A percentile compares a stretch with the other conserved stretches of the same genome.
Evolutionary conservation across 2,888 invertebrate genomes (phyloP).

Genomic region (Papilio elwesi): DNA sequence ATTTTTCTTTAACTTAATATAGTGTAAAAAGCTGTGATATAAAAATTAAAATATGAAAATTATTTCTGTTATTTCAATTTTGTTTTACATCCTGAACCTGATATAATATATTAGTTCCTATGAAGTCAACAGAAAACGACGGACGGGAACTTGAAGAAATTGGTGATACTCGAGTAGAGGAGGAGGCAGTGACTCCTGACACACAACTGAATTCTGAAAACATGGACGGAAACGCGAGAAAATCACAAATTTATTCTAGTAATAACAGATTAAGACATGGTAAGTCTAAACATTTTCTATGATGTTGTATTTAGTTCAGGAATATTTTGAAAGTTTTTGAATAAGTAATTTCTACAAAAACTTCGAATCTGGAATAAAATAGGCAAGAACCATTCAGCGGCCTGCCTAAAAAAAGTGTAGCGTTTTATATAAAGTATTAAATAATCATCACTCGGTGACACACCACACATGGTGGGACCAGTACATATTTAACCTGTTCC

Average conservation of each 20-base stretch:
- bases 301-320: neutral
- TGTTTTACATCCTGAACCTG: slow-evolving; percentile 16
- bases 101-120: slow-evolving; percentile 43
- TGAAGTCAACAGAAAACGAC: slow-evolving; percentile 54
- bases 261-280: slow-evolving; percentile 62
- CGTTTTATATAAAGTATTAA: too few relatives aligned
- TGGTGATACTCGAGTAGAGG: slow-evolving; percentile 41
- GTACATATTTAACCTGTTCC: too few relatives aligned
- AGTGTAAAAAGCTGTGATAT: neutral
- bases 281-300: slow-evolving; percentile 45
- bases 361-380: too few relatives aligned
- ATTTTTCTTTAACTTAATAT: neutral
- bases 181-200: slow-evolving; percentile 48
- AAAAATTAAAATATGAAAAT: slow-evolving; percentile 5
- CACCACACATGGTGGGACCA: too few relatives aligned
- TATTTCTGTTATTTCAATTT: slow-evolving; percentile 7
- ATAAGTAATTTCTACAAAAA: too few relatives aligned
- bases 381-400: too few relatives aligned
- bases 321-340: too few relatives aligned
- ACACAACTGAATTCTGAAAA: slow-evolving; percentile 55
- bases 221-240: slow-evolving; percentile 66
- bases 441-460: too few relatives aligned
- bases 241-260: slow-evolving; percentile 60
- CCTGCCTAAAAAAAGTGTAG: too few relatives aligned
- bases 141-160: slow-evolving; percentile 49